Evolutionary conservation across 2,797 vertebrate genomes (phyloP).

Genomic region (Stomatorhinus walkeri): DNA sequence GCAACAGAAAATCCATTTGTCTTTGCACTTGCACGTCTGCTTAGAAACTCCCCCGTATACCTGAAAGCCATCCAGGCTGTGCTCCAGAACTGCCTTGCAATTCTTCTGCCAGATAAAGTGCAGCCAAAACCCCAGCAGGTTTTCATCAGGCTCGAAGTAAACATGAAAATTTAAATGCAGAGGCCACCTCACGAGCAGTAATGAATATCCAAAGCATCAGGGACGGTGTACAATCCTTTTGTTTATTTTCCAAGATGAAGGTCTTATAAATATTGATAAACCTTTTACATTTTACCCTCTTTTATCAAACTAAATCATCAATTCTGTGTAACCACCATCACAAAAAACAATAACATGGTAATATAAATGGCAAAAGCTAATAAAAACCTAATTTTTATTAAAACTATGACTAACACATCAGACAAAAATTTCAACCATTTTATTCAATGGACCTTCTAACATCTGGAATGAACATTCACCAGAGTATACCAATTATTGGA

Average conservation of each 20-base stretch:
- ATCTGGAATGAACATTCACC: conserved; percentile 13
- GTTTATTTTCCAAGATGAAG: background rate
- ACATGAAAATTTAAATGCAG: background rate
- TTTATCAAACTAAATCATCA: background rate
- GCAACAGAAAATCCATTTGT: background rate
- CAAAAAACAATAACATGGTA: background rate
- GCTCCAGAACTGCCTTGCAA: background rate
- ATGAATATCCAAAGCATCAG: conserved; percentile 9
- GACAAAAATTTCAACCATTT: background rate
- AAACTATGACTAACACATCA: background rate
- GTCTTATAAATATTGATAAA: conserved; percentile 17
- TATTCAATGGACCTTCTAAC: background rate
- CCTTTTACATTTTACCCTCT: background rate
- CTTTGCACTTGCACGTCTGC: background rate
- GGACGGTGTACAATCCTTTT: background rate
- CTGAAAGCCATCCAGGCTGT: background rate
- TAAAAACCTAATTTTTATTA: background rate
- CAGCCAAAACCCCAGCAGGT: background rate
- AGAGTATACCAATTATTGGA: background rate
- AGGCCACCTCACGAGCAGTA: background rate
- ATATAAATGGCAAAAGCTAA: background rate
- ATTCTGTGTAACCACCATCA: background rate
- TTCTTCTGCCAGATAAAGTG: background rate
- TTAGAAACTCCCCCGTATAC: background rate
- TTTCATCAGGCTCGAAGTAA: background rate